Evolutionary conservation across 2,888 invertebrate genomes (phyloP), one percentile per base, ranked within the genome.

Genomic region (Odontothrips loti): DNA sequence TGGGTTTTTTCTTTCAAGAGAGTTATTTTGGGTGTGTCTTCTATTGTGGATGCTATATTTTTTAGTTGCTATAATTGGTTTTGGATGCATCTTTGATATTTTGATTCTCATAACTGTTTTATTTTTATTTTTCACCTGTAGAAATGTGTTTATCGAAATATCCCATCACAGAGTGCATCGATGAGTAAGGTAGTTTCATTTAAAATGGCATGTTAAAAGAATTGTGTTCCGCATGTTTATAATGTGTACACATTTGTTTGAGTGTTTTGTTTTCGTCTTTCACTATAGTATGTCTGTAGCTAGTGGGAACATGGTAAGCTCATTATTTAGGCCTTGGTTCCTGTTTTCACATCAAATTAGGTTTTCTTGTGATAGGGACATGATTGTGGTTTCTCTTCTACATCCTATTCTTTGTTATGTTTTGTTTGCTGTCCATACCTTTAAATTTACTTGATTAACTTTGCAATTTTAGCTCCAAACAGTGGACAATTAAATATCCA

Each of bases 381-480:
- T 43, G 34, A 27, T 2, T 48, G 79, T 81, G 47, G 48, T 27
- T 63, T 58, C 12, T 51, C 75, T 23, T 80, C 27, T n/a, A 47
- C 68, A 23, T 80, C 15, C 68, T 63, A 17, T 8, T 20, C 23
- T 29, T 20, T 47, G 10, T 11, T 20, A 29, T 68, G 10, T 75
- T 27, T 6, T 17, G 79, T 79, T 43, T 79, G 48, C 79, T 15
- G 34, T 43, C 34, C 34, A 43, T 43, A 43, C 34, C 2, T 43
- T 43, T 2, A 43, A 43, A 43, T 43, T 43, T 43, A 43, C 6
- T 34, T 88, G 87, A 89, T 89, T 81, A 83, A 82, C 79, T 81
- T 79, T 68, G 17, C 68, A 80, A 47, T 23, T n/a, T 78, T 81
- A 75, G 79, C 81, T 63, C n/a, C n/a, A n/a, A n/a, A n/a, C n/a